These are phyloP conservation scores for Liodrosophila aerea DNA, from an alignment of 2,888 invertebrate genomes.

Conservation along the genomic window DNA sequence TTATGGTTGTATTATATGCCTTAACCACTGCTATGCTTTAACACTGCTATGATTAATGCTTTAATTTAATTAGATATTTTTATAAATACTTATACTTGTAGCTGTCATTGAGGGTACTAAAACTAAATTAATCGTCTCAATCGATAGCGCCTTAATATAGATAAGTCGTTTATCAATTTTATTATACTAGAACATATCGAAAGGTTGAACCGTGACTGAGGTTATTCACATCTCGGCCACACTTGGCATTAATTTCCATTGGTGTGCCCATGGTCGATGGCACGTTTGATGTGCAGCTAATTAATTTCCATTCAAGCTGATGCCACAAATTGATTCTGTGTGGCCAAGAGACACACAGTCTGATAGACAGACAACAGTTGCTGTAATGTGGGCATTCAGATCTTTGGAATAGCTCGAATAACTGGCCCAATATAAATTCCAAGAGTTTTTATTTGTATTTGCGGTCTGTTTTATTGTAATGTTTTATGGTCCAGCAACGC, in stretches of 20 bases:
- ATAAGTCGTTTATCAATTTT: conserved; percentile 23
- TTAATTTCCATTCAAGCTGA: conserved; percentile 63
- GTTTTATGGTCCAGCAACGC: conserved; percentile 62
- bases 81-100: no score
- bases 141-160: conserved; percentile 10
- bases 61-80: no score
- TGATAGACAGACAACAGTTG: background rate
- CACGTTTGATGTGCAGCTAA: conserved; percentile 52
- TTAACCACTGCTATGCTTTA: no score
- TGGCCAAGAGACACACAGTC: background rate
- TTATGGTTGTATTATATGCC: no score
- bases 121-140: no score
- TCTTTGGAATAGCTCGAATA: no score
- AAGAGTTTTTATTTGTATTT: conserved; percentile 57
- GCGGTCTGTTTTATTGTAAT: conserved; percentile 65
- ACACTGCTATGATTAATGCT: no score
- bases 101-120: no score
- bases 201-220: conserved; percentile 17
- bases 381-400: background rate
- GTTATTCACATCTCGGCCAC: conserved; percentile 35
- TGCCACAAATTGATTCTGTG: conserved; percentile 41
- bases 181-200: conserved; percentile 22
- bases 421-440: conserved; percentile 62
- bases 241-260: conserved; percentile 22
- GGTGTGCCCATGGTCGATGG: background rate